A percentile compares a stretch with the other conserved stretches of the same genome.
phyloP scores from a whole-genome alignment of 2,113 vertebrate genomes.

The Hemiscyllium ocellatum region DNA sequence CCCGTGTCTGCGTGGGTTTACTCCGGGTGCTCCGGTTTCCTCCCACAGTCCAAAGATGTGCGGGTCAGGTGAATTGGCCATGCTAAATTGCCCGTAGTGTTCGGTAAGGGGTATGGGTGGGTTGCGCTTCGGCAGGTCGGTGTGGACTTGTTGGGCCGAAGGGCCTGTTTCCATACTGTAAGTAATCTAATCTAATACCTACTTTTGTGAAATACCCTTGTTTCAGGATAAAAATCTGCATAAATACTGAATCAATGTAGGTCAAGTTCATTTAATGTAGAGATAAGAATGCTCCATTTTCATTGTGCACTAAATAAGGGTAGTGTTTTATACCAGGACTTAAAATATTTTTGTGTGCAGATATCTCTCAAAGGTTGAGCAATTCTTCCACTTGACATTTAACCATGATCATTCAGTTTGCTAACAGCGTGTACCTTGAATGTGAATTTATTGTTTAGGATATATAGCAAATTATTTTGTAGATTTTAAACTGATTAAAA shows the following conservation, averaged over 20 bases:
- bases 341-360: neutral
- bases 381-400: neutral
- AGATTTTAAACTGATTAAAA: neutral
- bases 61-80: too few relatives aligned
- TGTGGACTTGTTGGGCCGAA: too few relatives aligned
- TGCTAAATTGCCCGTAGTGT: too few relatives aligned
- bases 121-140: too few relatives aligned
- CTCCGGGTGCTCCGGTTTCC: too few relatives aligned
- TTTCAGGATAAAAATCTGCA: neutral
- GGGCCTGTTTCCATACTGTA: too few relatives aligned
- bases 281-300: neutral
- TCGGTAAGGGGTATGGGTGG: too few relatives aligned
- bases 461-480: neutral
- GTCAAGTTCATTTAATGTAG: neutral
- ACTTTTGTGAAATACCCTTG: neutral
- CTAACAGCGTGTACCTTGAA: neutral
- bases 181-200: too few relatives aligned
- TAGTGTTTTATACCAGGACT: neutral
- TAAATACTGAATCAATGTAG: neutral
- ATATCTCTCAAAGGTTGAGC: neutral
- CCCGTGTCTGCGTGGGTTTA: too few relatives aligned
- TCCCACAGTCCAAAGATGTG: too few relatives aligned
- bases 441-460: neutral
- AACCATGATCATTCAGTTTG: neutral
- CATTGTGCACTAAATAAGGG: neutral